These are phyloP conservation scores for Gymnobelideus leadbeateri DNA, from an alignment of 2,113 vertebrate species.

Conservation along the genomic window DNA sequence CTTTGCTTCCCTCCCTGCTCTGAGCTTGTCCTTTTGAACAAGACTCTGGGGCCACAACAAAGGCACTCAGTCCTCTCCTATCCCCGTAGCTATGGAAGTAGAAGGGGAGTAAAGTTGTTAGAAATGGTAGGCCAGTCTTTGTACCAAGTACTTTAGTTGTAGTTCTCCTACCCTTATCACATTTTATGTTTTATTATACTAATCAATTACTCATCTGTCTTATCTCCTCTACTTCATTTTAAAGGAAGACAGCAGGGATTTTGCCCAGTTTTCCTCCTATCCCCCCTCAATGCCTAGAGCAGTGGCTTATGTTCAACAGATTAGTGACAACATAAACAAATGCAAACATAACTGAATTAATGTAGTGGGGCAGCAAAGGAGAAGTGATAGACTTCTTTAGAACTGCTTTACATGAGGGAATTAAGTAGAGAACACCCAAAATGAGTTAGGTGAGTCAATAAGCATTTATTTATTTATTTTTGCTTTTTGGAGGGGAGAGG, in stretches of 20 bases:
- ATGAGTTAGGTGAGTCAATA: neutral
- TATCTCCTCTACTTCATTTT: neutral
- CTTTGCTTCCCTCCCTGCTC: neutral
- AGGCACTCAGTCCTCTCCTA: neutral
- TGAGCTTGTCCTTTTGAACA: neutral
- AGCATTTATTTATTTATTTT: neutral
- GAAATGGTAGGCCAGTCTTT: neutral
- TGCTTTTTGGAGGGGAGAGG: too few species aligned
- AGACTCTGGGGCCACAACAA: neutral
- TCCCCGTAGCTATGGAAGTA: neutral
- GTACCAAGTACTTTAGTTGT: neutral
- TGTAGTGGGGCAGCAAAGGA: neutral
- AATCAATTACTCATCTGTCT: neutral
- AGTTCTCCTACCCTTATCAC: neutral
- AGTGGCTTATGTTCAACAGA: neutral
- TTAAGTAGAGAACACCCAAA: neutral
- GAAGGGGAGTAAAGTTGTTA: neutral
- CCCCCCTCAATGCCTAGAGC: neutral
- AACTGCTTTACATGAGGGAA: slow-evolving; percentile 3
- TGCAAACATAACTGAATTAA: neutral
- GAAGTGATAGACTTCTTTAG: neutral
- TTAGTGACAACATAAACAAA: neutral
- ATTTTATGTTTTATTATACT: neutral
- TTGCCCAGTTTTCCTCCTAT: neutral
- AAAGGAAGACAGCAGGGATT: neutral